Base-by-base conservation (phyloP, 2,113 vertebrate genomes). In the Isichthys henryi region DNA sequence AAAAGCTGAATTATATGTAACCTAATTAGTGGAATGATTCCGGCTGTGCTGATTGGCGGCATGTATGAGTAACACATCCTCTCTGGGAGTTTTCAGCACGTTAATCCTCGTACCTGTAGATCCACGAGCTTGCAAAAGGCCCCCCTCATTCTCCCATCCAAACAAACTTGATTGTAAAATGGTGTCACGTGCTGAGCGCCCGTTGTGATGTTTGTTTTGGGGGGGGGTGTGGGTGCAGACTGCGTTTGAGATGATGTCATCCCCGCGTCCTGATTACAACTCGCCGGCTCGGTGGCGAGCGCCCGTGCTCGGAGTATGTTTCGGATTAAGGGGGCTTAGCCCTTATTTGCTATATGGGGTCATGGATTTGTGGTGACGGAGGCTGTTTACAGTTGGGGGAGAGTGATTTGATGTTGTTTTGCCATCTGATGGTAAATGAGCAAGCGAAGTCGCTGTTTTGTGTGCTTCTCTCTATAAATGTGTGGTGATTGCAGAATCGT, bases 301-400 rank as follows among this genome's bases (percentile, higher is more conserved):
- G 56, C 58, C 58, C 21, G 31, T 62, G 4, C 52, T 89, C 13
- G n/a, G 52, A 10, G 88, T 83, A 43, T 83, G 88, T 56, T 83
- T 83, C 43, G 19, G 77, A 85, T 84, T 89, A 89, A 62, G 39
- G 21, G 9, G 39, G 52, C 52, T 85, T 84, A 52, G 50, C 88
- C 43, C 21, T 58, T 89, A 84, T 56, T 45, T 84, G 50, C 77
- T 80, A 7, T 43, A 88, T 50, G n/a, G 66, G 88, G 88, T 83
- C n/a, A 80, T 84, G 77, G 88, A 80, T 84, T 84, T 58, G 50
- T 48, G 77, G 88, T 85, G 88, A 84, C 80, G 46, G 56, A 85
- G 50, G 52, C 74, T 82, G 88, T 83, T 89, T 84, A 84, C 50
- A 80, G 70, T 80, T 3, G n/a, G 27, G 49, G 46, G 66, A 52